Evolutionary conservation across 2,113 vertebrate genomes (phyloP).

Genomic region (Myrmecobius fasciatus): DNA sequence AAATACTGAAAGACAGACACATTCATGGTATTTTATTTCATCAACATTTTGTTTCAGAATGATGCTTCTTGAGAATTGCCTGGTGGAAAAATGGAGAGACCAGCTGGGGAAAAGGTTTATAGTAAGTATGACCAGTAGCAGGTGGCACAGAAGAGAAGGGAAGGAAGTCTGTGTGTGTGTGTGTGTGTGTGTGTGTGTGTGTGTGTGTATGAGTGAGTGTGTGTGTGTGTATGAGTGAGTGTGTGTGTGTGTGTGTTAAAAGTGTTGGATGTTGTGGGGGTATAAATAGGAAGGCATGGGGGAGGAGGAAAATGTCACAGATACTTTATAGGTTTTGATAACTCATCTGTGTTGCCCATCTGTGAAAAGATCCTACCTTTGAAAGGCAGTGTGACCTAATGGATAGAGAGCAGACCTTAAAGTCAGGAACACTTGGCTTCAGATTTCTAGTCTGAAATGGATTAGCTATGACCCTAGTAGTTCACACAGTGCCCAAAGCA

Average conservation of each 20-base stretch:
- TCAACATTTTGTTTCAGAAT: constrained; percentile 79
- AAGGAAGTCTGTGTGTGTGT: not conserved
- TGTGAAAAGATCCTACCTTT: not conserved
- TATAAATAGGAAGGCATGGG: no score
- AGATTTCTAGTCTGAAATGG: not conserved
- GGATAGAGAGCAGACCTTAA: no score
- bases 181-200: no score
- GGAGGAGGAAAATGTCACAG: not conserved
- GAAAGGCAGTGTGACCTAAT: not conserved
- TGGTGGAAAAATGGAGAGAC: constrained; percentile 90
- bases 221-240: not conserved
- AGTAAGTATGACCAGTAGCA: constrained; percentile 77
- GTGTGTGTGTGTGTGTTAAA: not conserved
- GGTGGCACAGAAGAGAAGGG: not conserved
- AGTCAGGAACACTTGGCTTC: no score
- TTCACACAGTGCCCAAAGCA: not conserved
- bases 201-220: not conserved
- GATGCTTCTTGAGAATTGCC: constrained; percentile 90
- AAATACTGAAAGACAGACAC: not conserved
- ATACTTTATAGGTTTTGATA: not conserved
- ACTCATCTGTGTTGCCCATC: not conserved
- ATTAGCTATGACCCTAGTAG: not conserved
- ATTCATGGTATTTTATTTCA: not conserved
- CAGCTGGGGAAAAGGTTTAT: constrained; percentile 87
- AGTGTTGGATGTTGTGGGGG: not conserved